phyloP scores from a whole-genome alignment of 2,888 invertebrate species.

The Pristionchus exspectatus region DNA sequence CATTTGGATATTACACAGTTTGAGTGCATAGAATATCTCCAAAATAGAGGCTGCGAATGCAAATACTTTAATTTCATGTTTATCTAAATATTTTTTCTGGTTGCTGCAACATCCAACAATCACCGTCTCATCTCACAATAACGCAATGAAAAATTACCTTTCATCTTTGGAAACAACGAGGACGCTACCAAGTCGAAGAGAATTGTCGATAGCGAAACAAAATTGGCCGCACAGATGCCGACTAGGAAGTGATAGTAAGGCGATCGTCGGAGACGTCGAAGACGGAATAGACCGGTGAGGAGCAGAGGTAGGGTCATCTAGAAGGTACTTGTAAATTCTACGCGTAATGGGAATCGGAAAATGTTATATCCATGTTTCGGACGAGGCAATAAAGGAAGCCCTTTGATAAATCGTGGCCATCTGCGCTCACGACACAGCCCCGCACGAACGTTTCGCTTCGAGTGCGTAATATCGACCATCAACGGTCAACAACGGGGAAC shows the following conservation, averaged over 20 bases:
- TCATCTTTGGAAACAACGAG: not conserved
- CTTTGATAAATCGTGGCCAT: no score
- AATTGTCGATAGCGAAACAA: slow-evolving; percentile 28
- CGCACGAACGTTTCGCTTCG: no score
- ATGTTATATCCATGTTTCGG: no score
- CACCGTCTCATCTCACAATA: no score
- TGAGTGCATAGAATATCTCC: not conserved
- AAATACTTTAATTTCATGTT: no score
- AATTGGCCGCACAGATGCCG: slow-evolving; percentile 27
- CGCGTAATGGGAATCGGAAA: no score
- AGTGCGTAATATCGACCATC: no score
- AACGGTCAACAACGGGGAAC: no score
- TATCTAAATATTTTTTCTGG: no score
- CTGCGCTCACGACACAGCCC: no score
- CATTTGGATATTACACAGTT: not conserved
- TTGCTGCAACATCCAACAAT: no score
- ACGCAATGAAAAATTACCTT: not conserved
- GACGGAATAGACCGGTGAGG: not conserved
- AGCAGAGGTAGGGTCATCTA: slow-evolving; percentile 41
- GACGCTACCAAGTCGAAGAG: not conserved
- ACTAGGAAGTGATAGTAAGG: slow-evolving; percentile 41
- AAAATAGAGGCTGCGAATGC: not conserved
- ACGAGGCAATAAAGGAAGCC: no score
- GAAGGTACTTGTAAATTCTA: not conserved
- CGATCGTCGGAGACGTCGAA: slow-evolving; percentile 10